Evolutionary conservation across 92 coral and sea anemone species (phyloP).

Genomic region (Heliopora coerulea): DNA sequence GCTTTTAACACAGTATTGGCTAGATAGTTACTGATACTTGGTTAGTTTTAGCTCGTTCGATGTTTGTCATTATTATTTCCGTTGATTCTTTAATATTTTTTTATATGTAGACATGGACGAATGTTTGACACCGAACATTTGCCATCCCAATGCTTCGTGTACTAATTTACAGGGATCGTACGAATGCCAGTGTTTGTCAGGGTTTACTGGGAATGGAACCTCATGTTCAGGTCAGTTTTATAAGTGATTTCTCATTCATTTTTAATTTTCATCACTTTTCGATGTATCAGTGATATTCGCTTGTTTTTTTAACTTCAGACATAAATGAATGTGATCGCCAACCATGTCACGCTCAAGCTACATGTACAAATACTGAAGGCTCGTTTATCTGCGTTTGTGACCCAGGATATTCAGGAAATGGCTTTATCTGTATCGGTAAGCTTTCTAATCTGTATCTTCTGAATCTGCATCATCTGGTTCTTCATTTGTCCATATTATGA

Average conservation of each 20-base stretch:
- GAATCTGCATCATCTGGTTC: too few species aligned
- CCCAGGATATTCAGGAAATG: slow-evolving; percentile 20
- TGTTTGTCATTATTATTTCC: too few species aligned
- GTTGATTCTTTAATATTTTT: too few species aligned
- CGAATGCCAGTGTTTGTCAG: background rate
- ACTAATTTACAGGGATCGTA: slow-evolving; percentile 14
- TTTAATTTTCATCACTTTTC: background rate
- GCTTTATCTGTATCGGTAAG: slow-evolving; percentile 7
- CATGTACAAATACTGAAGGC: slow-evolving; percentile 18
- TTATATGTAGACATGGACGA: slow-evolving; percentile 11
- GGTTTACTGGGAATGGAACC: slow-evolving; percentile 2
- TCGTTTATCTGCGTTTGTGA: slow-evolving; percentile 16
- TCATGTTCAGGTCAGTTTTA: slow-evolving; percentile 1
- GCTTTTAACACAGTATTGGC: too few species aligned
- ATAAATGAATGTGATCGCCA: slow-evolving; percentile 4
- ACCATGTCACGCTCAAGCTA: slow-evolving; percentile 13
- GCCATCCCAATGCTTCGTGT: slow-evolving; percentile 9
- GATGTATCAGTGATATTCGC: background rate
- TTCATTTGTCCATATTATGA: too few species aligned
- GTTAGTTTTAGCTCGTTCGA: too few species aligned
- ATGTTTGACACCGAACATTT: slow-evolving; percentile 12
- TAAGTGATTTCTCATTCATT: background rate
- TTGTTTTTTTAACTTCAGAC: background rate
- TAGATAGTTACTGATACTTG: too few species aligned
- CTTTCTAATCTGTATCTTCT: background rate